Conservation (phyloP, 2,113 vertebrate genomes). For the Antennarius striatus region DNA sequence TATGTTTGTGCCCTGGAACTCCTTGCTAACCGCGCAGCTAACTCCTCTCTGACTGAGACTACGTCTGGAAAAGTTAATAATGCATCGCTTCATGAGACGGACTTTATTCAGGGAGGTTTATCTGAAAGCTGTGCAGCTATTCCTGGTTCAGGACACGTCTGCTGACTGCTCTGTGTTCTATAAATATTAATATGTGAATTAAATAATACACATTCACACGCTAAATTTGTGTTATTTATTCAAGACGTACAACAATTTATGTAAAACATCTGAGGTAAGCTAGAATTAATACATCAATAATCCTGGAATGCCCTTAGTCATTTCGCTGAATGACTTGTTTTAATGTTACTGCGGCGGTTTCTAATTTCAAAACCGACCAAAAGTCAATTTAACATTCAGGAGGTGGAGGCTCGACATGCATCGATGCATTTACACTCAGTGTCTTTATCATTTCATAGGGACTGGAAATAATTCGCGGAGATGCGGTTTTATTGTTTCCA, state of each 20-base stretch:
- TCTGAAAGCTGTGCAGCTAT: too few species aligned
- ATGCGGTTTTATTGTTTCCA: constrained; percentile 9
- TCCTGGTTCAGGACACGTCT: neutral
- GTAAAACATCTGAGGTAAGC: too few species aligned
- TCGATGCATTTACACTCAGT: neutral
- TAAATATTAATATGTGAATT: neutral
- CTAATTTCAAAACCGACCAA: too few species aligned
- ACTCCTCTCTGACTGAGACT: neutral
- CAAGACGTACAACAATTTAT: neutral
- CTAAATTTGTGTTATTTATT: constrained; percentile 7
- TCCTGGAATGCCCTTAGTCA: neutral
- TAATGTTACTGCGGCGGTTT: too few species aligned
- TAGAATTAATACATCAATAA: neutral
- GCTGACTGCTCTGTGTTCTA: neutral
- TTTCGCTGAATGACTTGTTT: neutral
- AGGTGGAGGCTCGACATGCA: neutral
- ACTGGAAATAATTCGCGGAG: constrained; percentile 27
- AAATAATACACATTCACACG: constrained; percentile 1
- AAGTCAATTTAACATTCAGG: neutral
- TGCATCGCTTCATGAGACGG: constrained; percentile 1
- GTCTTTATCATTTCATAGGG: constrained; percentile 11
- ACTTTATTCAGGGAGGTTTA: neutral
- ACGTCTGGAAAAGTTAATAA: neutral
- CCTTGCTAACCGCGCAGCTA: neutral
- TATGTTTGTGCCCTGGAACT: neutral